Evolutionary conservation across 2,888 invertebrate genomes (phyloP).

Genomic region (Teleiodes luculella): DNA sequence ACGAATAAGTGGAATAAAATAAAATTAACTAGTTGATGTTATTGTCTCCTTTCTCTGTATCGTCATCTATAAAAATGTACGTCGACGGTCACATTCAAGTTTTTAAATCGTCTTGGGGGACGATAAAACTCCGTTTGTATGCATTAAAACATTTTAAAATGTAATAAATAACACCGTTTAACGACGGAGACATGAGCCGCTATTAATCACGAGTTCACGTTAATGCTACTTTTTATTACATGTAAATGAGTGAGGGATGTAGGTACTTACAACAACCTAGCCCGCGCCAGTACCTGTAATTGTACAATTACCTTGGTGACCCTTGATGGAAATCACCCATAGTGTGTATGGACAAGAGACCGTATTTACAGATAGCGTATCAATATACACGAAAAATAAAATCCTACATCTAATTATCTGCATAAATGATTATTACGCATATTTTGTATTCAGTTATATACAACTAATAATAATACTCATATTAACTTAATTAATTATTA

Average conservation of each 20-base stretch:
- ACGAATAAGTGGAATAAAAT: not conserved
- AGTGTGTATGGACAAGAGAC: too few species aligned
- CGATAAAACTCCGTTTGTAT: slow-evolving; percentile 41
- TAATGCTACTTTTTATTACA: slow-evolving; percentile 70
- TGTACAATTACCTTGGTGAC: too few species aligned
- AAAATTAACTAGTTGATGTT: not conserved
- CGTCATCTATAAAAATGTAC: slow-evolving; percentile 28
- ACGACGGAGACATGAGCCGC: slow-evolving; percentile 57
- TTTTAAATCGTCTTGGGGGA: slow-evolving; percentile 21
- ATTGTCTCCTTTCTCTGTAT: slow-evolving; percentile 24
- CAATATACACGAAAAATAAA: too few species aligned
- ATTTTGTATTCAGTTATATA: too few species aligned
- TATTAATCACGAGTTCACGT: slow-evolving; percentile 67
- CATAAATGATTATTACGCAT: too few species aligned
- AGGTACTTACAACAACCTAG: not conserved
- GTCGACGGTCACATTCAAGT: slow-evolving; percentile 20
- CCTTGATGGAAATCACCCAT: too few species aligned
- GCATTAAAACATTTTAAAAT: slow-evolving; percentile 76
- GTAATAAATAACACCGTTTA: slow-evolving; percentile 71
- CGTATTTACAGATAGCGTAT: too few species aligned
- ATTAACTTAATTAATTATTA: too few species aligned
- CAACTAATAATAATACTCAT: too few species aligned
- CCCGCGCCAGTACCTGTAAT: not conserved
- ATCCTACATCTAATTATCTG: too few species aligned
- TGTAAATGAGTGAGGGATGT: slow-evolving; percentile 56